Evolutionary conservation across 2,797 vertebrate species (phyloP).

Genomic region (Sebastes itinus): DNA sequence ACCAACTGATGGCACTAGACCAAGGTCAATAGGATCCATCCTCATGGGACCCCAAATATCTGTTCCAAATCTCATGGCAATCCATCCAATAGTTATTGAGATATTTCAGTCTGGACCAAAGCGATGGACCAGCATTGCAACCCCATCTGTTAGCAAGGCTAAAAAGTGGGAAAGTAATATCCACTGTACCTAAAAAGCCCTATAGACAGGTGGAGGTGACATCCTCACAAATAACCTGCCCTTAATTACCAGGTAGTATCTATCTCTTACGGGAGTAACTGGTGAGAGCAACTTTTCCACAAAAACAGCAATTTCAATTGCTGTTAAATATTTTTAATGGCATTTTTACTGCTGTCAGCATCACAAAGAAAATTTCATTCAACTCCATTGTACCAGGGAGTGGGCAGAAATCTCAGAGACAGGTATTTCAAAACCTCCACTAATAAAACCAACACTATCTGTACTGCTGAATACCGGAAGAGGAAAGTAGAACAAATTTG

Average conservation of each 20-base stretch:
- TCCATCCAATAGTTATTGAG: background rate
- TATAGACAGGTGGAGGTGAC: background rate
- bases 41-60: background rate
- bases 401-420: background rate
- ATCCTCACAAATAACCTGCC: background rate
- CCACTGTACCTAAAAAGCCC: background rate
- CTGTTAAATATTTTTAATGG: background rate
- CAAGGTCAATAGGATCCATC: background rate
- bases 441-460: background rate
- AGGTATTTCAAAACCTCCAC: background rate
- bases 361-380: background rate
- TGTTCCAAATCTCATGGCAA: background rate
- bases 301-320: background rate
- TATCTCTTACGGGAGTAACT: background rate
- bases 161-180: background rate
- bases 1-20: background rate
- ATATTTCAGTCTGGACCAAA: background rate
- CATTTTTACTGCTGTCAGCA: background rate
- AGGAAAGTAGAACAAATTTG: background rate
- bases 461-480: background rate
- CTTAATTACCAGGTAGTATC: background rate
- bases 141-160: background rate
- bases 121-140: background rate
- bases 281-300: background rate
- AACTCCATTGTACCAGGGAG: background rate